Evolutionary conservation across 2,888 invertebrate genomes (phyloP).

Genomic region (Lasioglossum villosulum): DNA sequence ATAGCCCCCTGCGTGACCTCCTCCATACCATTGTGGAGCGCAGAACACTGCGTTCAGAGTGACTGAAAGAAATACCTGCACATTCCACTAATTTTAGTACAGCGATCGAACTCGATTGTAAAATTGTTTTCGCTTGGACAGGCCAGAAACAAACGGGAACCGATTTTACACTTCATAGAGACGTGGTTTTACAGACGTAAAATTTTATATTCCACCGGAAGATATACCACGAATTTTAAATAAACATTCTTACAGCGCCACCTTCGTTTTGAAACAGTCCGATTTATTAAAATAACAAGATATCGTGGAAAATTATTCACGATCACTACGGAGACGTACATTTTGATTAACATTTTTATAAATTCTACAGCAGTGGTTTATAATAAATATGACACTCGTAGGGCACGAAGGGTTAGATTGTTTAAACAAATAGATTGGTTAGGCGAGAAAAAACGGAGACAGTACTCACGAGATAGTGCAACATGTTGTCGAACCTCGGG

Average conservation of each 20-base stretch:
- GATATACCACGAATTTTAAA: not conserved
- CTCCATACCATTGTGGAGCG: constrained; percentile 80
- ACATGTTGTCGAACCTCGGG: constrained; percentile 57
- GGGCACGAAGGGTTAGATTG: not conserved
- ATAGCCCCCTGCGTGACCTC: constrained; percentile 66
- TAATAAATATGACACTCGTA: not conserved
- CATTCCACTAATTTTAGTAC: not conserved
- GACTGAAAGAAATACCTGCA: constrained; percentile 73
- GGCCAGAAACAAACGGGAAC: not conserved
- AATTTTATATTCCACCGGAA: not conserved
- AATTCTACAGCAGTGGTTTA: not conserved
- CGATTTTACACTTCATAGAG: too few relatives aligned
- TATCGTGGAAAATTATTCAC: not conserved
- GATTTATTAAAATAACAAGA: not conserved
- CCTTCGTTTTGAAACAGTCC: not conserved
- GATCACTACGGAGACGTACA: not conserved
- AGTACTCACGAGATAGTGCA: constrained; percentile 71
- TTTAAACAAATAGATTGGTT: not conserved
- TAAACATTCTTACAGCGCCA: not conserved
- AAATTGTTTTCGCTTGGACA: too few relatives aligned
- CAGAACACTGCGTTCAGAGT: constrained; percentile 69
- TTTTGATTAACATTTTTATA: not conserved
- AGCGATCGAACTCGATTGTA: too few relatives aligned
- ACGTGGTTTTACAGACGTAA: too few relatives aligned
- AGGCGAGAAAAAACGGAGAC: not conserved